Percentiles rank a stretch among this genome's conserved stretches.
Evolutionary conservation across 1,140 invertebrate genomes (phyloP).

Genomic region (Andricus grossulariae): DNA sequence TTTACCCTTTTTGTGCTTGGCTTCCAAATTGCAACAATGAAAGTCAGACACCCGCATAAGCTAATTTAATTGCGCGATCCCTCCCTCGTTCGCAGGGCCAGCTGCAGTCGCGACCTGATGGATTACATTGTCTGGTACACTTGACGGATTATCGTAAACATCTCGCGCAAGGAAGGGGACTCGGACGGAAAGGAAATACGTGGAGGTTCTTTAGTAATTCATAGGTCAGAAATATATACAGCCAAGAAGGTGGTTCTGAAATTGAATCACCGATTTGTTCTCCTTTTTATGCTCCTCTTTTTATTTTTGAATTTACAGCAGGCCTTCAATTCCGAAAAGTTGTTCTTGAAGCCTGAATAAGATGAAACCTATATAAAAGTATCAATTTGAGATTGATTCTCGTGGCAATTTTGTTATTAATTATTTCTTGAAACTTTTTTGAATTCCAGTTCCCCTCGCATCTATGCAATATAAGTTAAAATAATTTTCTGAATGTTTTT

Average conservation of each 20-base stretch:
- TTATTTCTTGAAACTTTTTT: no score
- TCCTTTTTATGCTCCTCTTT: background rate
- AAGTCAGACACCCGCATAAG: background rate
- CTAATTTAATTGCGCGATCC: slow-evolving; percentile 18
- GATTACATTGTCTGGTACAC: slow-evolving; percentile 69
- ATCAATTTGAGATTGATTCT: no score
- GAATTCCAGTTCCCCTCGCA: no score
- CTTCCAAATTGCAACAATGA: background rate
- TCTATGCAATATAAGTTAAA: no score
- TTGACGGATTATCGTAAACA: slow-evolving; percentile 72
- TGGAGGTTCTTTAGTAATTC: slow-evolving; percentile 14
- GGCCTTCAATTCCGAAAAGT: no score
- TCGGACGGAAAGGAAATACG: background rate
- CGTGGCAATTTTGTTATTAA: no score
- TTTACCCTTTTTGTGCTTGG: slow-evolving; percentile 1
- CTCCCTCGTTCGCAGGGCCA: slow-evolving; percentile 28
- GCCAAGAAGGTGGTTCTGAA: slow-evolving; percentile 22
- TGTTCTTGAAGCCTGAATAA: no score
- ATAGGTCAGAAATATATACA: slow-evolving; percentile 14
- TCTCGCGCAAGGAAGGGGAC: slow-evolving; percentile 36
- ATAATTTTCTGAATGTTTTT: no score
- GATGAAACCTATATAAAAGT: no score
- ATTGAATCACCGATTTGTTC: background rate
- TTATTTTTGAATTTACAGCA: no score
- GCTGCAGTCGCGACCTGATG: slow-evolving; percentile 65